Evolutionary conservation across 1,140 invertebrate species (phyloP).

Genomic region (Lasioglossum baleicum): DNA sequence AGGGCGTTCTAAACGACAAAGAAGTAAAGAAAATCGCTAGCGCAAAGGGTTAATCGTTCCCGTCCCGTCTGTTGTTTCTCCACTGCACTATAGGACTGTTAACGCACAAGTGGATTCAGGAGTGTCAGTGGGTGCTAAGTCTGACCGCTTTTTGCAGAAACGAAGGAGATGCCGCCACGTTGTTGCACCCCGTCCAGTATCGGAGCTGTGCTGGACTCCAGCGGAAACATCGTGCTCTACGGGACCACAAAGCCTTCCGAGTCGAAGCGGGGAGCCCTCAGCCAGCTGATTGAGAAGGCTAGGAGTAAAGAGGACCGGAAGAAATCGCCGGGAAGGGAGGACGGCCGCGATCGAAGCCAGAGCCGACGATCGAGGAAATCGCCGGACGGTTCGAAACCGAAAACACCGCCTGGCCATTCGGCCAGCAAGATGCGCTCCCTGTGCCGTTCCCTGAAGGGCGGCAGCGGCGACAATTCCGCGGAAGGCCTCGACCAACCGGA

Average conservation of each 20-base stretch:
- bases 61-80: too few relatives aligned
- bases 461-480: constrained; percentile 65
- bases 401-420: constrained; percentile 75
- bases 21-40: too few relatives aligned
- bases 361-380: constrained; percentile 77
- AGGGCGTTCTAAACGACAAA: too few relatives aligned
- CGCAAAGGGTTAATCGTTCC: too few relatives aligned
- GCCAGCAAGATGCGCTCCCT: constrained; percentile 76
- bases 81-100: too few relatives aligned
- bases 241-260: constrained; percentile 72
- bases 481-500: constrained; percentile 70
- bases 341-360: constrained; percentile 73
- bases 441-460: constrained; percentile 72
- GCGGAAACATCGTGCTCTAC: constrained; percentile 77
- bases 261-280: constrained; percentile 79
- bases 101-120: too few relatives aligned
- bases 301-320: constrained; percentile 80
- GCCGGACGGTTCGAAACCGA: constrained; percentile 78
- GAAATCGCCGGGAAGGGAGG: constrained; percentile 78
- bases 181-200: constrained; percentile 74
- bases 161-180: constrained; percentile 74
- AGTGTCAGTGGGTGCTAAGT: neutral
- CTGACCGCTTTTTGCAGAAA: constrained; percentile 58
- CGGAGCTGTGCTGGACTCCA: constrained; percentile 74
- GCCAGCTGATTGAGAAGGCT: constrained; percentile 81